Base-by-base conservation (phyloP, 2,888 invertebrate species). In the Drosophila paramelanica region DNA sequence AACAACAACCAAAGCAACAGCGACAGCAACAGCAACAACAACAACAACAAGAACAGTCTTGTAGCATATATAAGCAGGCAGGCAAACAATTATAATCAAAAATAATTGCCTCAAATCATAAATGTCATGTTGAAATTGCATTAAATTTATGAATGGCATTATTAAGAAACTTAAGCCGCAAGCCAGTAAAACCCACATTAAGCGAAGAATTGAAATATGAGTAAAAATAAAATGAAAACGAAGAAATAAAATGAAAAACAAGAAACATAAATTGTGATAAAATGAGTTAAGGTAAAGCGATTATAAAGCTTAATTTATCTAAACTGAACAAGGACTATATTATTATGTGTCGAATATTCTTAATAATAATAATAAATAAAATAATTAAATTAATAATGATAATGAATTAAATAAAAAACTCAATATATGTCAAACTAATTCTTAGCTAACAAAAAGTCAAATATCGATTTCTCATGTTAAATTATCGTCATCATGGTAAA, bases 81-180 rank as follows among this genome's bases (percentile, higher is more conserved):
- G 39, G 20, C 60, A 60, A 74, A 69, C 82, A 74, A 68, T 77
- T 66, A 73, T 69, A 83, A 76, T 69, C 69, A 56, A 67, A 80
- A 83, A 83, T 81, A 81, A 83, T 81, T 81, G 84, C 79, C 76
- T 68, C 62, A 67, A 66, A 67, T 79, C 62, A 79, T 79, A 81
- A 74, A 81, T 77, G 79, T 69, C 84, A 81, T 76, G 69, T 73
- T 53, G 61, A 66, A 73, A 67, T 71, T 59, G 56, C 68, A 67
- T 59, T 57, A 46, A 49, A 67, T 59, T 69, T 58, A 78, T 69
- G 61, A 80, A 67, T 75, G 73, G 68, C 66, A 70, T 52, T 55
- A 66, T 70, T 55, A 38, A 55, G 41, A 61, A 68, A 23, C 39
- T 47, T 67, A 41, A 55, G 62, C 69, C 41, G 42, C 31, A 39